Base-by-base conservation (phyloP, 2,797 vertebrate species). In the Oryzias sinensis region DNA sequence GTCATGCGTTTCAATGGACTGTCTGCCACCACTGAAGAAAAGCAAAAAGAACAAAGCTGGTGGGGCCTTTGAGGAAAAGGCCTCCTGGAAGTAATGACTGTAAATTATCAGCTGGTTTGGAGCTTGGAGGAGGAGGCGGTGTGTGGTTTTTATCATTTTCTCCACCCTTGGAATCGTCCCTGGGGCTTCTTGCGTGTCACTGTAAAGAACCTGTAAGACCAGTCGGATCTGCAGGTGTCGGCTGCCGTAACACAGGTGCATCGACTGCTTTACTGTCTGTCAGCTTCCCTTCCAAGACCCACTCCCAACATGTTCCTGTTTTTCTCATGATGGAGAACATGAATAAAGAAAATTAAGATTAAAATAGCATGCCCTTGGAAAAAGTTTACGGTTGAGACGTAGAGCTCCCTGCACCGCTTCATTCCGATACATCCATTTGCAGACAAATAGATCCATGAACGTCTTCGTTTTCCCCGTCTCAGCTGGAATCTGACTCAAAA, bases 151-250 rank as follows among this genome's bases (percentile, higher is more conserved):
- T 63, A 25, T 37, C 33, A 37, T 37, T 3, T 37, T 37, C 33
- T 11, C 33, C 33, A 11, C 33, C 11, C 9, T 13, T 37, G 11
- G 33, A 37, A 37, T 37, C 47, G 14, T 18, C 5, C 18, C 42
- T 62, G 48, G 51, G 50, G 63, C 37, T 57, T 37, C 50, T 33
- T 29, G 15, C 52, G 20, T 55, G 46, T 58, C 37, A 46, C 5
- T 43, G 59, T 57, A 54, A 68, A 60, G 71, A 67, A 82, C 78
- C 65, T 72, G 82, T 51, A 49, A 56, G 67, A 76, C 49, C 1
- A 63, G 80, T 73, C 59, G 1, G 47, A 14, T 46, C 49, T 55
- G 15, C 82, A 79, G 79, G 72, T 80, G 77, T 61, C 46, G 71
- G 64, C 56, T 59, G 56, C 50, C 42, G 65, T 49, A 41, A 16